A percentile compares a stretch with the other conserved stretches of the same genome.
phyloP scores from a whole-genome alignment of 2,888 invertebrate species.

The Osmoderma eremita region DNA sequence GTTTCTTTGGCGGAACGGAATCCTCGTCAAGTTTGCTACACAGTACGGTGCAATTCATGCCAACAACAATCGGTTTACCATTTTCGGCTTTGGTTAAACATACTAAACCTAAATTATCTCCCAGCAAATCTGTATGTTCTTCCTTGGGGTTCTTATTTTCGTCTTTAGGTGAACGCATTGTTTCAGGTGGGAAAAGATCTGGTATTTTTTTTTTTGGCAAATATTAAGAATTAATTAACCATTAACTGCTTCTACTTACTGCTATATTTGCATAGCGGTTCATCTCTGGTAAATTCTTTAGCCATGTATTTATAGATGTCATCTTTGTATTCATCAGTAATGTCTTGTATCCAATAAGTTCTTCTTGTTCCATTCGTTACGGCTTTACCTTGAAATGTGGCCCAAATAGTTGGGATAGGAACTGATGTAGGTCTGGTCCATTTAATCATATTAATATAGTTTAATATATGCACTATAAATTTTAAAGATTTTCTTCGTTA shows the following conservation, averaged over 20 bases:
- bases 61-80: constrained; percentile 58
- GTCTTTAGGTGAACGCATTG: too few relatives aligned
- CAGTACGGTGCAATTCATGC: constrained; percentile 54
- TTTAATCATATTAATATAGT: constrained; percentile 7
- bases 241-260: constrained; percentile 56
- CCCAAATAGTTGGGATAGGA: constrained; percentile 64
- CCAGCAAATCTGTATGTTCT: constrained; percentile 42
- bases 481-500: too few relatives aligned
- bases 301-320: constrained; percentile 62
- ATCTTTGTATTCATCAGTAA: constrained; percentile 64
- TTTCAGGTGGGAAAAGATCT: constrained; percentile 50
- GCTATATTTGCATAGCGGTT: constrained; percentile 66
- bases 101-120: constrained; percentile 56
- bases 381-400: constrained; percentile 59
- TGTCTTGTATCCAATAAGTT: constrained; percentile 67
- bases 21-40: constrained; percentile 21
- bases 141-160: too few relatives aligned
- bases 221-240: too few relatives aligned
- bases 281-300: constrained; percentile 65
- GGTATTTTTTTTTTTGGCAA: constrained; percentile 54
- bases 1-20: constrained; percentile 39
- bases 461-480: neutral
- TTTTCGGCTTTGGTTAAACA: constrained; percentile 59
- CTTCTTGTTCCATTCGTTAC: constrained; percentile 53
- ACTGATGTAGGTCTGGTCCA: constrained; percentile 63